Evolutionary conservation across 2,888 invertebrate species (phyloP), one percentile per base, ranked within the genome.

Genomic region (Drosophila subsilvestris): DNA sequence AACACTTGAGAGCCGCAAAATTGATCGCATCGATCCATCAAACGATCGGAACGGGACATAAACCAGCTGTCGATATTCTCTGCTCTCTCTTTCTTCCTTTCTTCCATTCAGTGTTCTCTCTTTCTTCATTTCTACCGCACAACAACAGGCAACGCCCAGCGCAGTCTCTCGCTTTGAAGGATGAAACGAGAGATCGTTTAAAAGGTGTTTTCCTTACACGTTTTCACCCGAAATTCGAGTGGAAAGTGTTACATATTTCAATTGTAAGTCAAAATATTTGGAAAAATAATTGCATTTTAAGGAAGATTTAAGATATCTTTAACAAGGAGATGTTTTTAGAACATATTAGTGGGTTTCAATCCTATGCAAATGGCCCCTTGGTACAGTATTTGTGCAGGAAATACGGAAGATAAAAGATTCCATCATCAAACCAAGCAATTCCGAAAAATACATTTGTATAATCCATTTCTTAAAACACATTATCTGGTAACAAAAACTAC

Each of bases 11-110:
- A 4, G 14, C 12, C 14, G 12, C 45, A 44, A 44, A 50, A 51
- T 54, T 17, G 27, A 48, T 49, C 32, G n/a, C 32, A 67, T 69
- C 37, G 37, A 69, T 67, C 60, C 53, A 60, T 71, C 71, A 43
- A 69, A 49, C 60, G 60, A 68, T 69, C 70, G 69, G 70, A 55
- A 51, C 25, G 60, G 47, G 71, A 68, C 70, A 68, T 51, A 25
- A 68, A 53, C 70, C 67, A 68, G 70, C 67, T 68, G 67, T 56
- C 37, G 44, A 44, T 18, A 12, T 47, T 2, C 43, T 14, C 44
- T 9, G 20, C n/a, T 14, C 14, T 14, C 14, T n/a, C 9, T 27
- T 8, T 27, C 25, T 20, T 10, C 14, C 18, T 14, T 12, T 0
- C 22, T 47, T 22, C 6, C 12, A 12, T 47, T 20, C 8, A 6